Percentiles rank a stretch among this genome's conserved stretches.
Conservation (phyloP, 1,140 invertebrate genomes). For the Sarcophaga bullata region DNA sequence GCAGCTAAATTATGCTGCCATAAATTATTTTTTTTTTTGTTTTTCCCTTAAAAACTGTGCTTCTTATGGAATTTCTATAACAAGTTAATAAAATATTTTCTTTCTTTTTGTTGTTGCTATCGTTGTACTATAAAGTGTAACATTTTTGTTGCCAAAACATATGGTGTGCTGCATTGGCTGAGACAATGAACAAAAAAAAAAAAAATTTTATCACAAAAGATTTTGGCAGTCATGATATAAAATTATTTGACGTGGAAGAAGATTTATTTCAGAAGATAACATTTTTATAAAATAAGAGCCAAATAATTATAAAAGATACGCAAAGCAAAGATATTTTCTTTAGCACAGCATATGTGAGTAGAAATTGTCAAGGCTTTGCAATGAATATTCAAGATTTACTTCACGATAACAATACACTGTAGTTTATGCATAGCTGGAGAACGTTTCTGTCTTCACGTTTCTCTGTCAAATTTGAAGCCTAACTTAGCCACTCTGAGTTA, state of each 20-base stretch:
- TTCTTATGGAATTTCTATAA: not conserved
- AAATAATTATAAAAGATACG: not conserved
- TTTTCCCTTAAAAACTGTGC: not conserved
- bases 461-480: too few relatives aligned
- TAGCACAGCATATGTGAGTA: too few relatives aligned
- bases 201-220: too few relatives aligned
- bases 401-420: too few relatives aligned
- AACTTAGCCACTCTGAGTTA: too few relatives aligned
- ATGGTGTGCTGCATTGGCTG: not conserved
- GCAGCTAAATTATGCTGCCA: not conserved
- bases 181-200: too few relatives aligned
- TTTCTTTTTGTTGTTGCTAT: not conserved
- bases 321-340: too few relatives aligned
- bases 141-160: not conserved
- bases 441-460: too few relatives aligned
- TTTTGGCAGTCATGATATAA: not conserved
- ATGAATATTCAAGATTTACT: too few relatives aligned
- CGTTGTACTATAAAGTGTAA: not conserved
- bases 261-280: not conserved
- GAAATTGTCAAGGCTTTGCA: too few relatives aligned
- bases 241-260: not conserved
- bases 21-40: not conserved
- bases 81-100: slow-evolving; percentile 3
- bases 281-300: not conserved
- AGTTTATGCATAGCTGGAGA: too few relatives aligned